phyloP scores from a whole-genome alignment of 2,113 vertebrate species.

The Megaceryle maxima region DNA sequence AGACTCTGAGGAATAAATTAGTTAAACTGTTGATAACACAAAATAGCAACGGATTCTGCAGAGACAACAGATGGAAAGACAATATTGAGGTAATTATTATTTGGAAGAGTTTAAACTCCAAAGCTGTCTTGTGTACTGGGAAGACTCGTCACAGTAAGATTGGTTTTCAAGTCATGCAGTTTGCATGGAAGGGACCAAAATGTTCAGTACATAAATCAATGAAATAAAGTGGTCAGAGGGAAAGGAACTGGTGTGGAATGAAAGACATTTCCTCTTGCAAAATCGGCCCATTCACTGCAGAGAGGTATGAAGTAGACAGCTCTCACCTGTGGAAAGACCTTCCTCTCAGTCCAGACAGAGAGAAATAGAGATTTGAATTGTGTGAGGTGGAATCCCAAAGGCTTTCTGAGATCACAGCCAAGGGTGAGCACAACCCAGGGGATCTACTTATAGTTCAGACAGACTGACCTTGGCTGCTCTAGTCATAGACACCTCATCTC shows the following conservation, averaged over 20 bases:
- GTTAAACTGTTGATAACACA: constrained; percentile 49
- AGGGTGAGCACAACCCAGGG: not conserved
- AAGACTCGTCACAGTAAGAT: not conserved
- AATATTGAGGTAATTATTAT: constrained; percentile 59
- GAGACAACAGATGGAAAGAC: constrained; percentile 57
- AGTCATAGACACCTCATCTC: not conserved
- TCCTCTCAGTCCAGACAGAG: not conserved
- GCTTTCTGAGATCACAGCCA: not conserved
- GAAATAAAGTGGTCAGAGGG: not conserved
- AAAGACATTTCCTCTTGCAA: not conserved
- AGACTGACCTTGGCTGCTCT: not conserved
- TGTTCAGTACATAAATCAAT: not conserved
- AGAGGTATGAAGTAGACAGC: not conserved
- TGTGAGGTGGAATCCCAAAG: not conserved
- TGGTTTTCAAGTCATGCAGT: not conserved
- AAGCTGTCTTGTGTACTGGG: not conserved
- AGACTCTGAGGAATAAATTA: constrained; percentile 71
- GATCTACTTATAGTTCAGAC: not conserved
- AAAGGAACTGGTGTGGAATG: not conserved
- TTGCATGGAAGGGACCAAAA: not conserved
- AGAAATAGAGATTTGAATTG: not conserved
- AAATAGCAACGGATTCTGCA: constrained; percentile 44
- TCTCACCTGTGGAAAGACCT: not conserved
- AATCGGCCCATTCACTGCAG: not conserved
- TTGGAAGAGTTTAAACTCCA: not conserved